Evolutionary conservation across 2,797 vertebrate genomes (phyloP).

Genomic region (Xiphorhynchus erythropygius): DNA sequence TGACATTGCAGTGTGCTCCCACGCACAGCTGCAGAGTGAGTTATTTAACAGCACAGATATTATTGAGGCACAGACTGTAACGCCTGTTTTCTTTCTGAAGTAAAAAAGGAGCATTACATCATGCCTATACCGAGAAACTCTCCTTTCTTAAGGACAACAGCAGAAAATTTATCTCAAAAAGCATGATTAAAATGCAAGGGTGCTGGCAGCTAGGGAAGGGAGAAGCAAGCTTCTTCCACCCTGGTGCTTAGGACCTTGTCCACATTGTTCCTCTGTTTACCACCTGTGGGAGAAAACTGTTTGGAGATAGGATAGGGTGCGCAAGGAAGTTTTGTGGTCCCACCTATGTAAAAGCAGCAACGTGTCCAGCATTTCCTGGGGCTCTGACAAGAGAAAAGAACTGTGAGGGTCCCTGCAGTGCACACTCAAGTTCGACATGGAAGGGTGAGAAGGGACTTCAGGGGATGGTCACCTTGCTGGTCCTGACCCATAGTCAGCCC

Average conservation of each 20-base stretch:
- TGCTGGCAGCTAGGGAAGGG: neutral
- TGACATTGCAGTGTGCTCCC: neutral
- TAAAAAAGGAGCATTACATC: slow-evolving; percentile 15
- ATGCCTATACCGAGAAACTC: neutral
- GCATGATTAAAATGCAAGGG: neutral
- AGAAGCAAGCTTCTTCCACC: neutral
- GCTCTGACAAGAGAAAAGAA: neutral
- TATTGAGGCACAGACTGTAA: neutral
- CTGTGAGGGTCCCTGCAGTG: rapidly evolving
- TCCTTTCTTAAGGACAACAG: neutral
- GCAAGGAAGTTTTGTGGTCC: neutral
- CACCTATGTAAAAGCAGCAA: rapidly evolving
- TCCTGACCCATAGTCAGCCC: rapidly evolving
- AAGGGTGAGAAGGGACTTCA: neutral
- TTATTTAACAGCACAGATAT: neutral
- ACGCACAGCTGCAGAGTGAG: slow-evolving; percentile 39
- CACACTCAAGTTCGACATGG: neutral
- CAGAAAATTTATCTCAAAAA: neutral
- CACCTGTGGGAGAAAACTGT: rapidly evolving
- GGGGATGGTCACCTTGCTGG: rapidly evolving
- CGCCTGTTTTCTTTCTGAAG: neutral
- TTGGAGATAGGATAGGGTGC: neutral
- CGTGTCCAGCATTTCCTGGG: neutral
- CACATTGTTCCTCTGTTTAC: neutral
- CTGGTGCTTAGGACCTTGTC: neutral